Evolutionary conservation across 2,113 vertebrate species (phyloP).

Genomic region (Lophius piscatorius): DNA sequence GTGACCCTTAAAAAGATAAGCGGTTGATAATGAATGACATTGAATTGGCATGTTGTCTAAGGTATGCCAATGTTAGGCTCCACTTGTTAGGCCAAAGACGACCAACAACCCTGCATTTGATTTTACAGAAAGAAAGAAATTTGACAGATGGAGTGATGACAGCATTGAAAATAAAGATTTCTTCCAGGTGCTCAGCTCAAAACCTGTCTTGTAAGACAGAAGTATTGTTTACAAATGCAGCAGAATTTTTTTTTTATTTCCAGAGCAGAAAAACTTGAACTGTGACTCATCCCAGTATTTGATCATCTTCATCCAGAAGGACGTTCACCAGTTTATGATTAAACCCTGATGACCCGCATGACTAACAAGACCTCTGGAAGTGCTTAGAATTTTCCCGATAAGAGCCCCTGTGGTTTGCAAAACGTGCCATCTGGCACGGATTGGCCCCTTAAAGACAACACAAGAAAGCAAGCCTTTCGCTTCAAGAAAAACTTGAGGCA

Average conservation of each 20-base stretch:
- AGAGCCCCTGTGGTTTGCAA: conserved; percentile 49
- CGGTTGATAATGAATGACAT: no score
- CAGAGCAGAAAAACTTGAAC: not conserved
- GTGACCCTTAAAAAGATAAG: no score
- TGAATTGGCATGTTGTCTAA: no score
- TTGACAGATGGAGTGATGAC: no score
- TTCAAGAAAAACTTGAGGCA: conserved; percentile 18
- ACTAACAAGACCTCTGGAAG: conserved; percentile 61
- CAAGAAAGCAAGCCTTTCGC: conserved; percentile 23
- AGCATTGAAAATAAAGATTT: no score
- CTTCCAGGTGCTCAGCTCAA: no score
- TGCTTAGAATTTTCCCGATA: conserved; percentile 58
- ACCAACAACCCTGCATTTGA: no score
- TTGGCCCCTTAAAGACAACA: conserved; percentile 51
- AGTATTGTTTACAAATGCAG: not conserved
- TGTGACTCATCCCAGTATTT: conserved; percentile 11
- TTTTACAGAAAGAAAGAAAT: no score
- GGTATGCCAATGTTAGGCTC: no score
- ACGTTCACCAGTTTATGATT: conserved; percentile 54
- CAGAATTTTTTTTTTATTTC: no score
- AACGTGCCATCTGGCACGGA: conserved; percentile 55
- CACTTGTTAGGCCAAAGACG: no score
- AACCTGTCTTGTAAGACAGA: no score
- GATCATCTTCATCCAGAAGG: conserved; percentile 18
- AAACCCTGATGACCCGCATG: conserved; percentile 38